Conservation (phyloP, 2,797 vertebrate species). For the Nyctalus aviator region DNA sequence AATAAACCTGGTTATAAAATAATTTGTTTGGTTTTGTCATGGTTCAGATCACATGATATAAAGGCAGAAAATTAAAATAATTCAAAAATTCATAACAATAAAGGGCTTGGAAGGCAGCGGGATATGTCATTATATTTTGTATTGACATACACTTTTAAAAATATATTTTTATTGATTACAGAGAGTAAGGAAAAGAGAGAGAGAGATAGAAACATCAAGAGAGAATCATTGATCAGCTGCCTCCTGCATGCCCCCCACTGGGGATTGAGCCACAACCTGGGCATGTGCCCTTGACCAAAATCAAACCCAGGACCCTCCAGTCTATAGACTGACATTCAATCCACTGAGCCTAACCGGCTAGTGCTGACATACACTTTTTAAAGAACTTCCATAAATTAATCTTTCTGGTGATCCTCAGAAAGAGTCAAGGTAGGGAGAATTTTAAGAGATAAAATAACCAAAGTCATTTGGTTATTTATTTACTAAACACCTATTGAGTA, state of each 20-base stretch:
- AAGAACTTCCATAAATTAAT: not conserved
- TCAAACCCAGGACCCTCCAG: too few species aligned
- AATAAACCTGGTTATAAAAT: not conserved
- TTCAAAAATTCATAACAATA: not conserved
- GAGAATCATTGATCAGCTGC: too few species aligned
- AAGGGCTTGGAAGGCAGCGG: not conserved
- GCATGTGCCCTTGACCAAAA: too few species aligned
- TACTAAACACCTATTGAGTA: not conserved
- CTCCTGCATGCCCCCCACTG: too few species aligned
- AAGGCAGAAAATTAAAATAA: not conserved
- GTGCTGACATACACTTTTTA: not conserved
- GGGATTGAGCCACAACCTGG: too few species aligned
- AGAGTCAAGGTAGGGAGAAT: not conserved
- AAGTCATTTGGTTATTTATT: not conserved
- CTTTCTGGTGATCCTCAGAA: not conserved
- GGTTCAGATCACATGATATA: not conserved
- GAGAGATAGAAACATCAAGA: too few species aligned
- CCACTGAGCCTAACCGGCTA: too few species aligned
- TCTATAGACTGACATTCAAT: too few species aligned
- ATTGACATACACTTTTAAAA: not conserved
- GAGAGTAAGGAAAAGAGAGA: too few species aligned
- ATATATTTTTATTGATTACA: too few species aligned
- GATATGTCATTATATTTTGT: not conserved
- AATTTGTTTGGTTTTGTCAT: not conserved
- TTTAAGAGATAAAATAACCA: not conserved